A percentile compares a stretch with the other conserved stretches of the same genome.
Conservation (phyloP, 1,140 invertebrate genomes). For the Dendroctonus valens region DNA sequence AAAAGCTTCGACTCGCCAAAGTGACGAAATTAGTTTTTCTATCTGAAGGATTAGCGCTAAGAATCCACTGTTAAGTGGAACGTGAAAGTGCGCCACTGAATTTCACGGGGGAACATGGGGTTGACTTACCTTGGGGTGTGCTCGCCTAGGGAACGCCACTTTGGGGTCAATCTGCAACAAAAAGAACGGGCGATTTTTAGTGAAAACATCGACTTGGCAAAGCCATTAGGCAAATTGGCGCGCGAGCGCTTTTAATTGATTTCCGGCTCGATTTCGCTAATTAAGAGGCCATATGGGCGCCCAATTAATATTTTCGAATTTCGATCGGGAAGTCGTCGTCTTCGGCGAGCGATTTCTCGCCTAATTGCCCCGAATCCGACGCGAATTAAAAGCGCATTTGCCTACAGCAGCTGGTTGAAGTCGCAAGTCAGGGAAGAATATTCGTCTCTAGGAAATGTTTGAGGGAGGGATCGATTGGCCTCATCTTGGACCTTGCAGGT, state of each 20-base stretch:
- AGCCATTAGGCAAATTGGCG: constrained; percentile 1
- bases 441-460: too few species aligned
- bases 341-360: constrained; percentile 3
- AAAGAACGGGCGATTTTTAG: constrained; percentile 8
- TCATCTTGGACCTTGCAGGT: constrained; percentile 17
- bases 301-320: constrained; percentile 38
- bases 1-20: too few species aligned
- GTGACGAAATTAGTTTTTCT: too few species aligned
- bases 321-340: constrained; percentile 26
- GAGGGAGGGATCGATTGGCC: too few species aligned
- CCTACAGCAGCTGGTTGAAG: too few species aligned
- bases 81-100: too few species aligned
- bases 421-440: too few species aligned
- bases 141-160: constrained; percentile 98
- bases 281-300: constrained; percentile 37
- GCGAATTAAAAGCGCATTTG: constrained; percentile 31
- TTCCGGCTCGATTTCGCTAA: constrained; percentile 38
- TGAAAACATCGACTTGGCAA: not conserved
- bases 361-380: constrained; percentile 34
- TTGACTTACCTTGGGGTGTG: constrained; percentile 92
- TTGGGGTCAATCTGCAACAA: constrained; percentile 97
- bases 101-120: too few species aligned
- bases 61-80: too few species aligned
- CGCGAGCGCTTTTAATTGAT: constrained; percentile 39
- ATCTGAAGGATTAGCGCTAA: too few species aligned